Evolutionary conservation across 2,888 invertebrate species (phyloP), one percentile per base, ranked within the genome.

Genomic region (Diaperis boleti): DNA sequence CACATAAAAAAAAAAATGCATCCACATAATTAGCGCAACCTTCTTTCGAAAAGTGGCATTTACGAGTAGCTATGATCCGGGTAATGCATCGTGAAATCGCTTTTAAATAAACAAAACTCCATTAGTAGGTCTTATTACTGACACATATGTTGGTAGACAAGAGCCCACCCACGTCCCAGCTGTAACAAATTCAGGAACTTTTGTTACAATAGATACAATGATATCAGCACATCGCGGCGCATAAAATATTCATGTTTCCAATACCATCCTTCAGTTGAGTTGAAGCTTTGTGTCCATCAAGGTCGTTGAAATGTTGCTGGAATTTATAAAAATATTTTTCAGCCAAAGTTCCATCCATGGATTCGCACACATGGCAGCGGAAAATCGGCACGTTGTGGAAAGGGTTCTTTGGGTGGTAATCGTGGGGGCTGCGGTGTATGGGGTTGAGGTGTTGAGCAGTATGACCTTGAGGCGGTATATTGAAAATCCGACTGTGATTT

Each of bases 401-500:
- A 68, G 68, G 41, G 26, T 78, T 0, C 54, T 78, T 10, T 81
- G 81, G 81, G 20, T 74, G 0, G 59, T 67, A 11, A 29, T 80
- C 6, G 71, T 79, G 3, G 69, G 60, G 11, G 41, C 67, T 2
- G 78, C 78, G 0, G 59, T 76, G n/a, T 79, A 76, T 50, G 76
- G 75, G 0, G 74, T 77, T 15, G 60, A 66, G 2, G 65, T 73
- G 15, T 64, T 81, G 31, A 88, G 89, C 15, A 79, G 81, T 62
- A 81, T 85, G 39, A 89, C 89, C 4, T 87, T 89, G 86, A 78
- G 66, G n/a, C 57, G 90, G 17, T 90, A 89, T 76, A 87, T 87
- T 77, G 87, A 86, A 35, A 89, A 89, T 3, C 90, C 90, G 1
- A 89, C 89, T 35, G 90, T 90, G 3, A 86, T 90, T 22, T 89